Evolutionary conservation across 1,140 invertebrate species (phyloP), one percentile per base, ranked within the genome.

Genomic region (Sitophilus oryzae): DNA sequence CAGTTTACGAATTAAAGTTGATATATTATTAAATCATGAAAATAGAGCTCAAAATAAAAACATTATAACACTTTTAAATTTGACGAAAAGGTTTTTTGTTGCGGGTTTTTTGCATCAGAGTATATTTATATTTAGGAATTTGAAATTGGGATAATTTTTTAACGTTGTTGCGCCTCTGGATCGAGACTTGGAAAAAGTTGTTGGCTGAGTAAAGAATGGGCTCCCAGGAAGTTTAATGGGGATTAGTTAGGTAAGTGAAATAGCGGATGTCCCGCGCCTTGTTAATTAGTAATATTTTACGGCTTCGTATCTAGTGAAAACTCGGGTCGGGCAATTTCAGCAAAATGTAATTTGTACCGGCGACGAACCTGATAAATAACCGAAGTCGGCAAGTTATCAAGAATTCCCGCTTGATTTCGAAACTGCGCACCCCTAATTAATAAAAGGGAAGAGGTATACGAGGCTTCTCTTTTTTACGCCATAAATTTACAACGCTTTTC

Each of bases 281-380:
- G 60, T 66, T 66, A 66, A 66, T 66, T 66, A 66, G 64, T 58
- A 63, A 59, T 66, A 64, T 64, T 64, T 66, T 64, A 66, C 61
- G 55, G 52, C 55, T 59, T 59, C 49, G 54, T 55, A 57, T 58
- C 53, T 59, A 49, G 58, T 61, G 49, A 44, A 47, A 45, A 30
- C 56, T 49, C 53, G 52, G 52, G 44, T 60, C n/a, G 40, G 25
- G 59, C 60, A 64, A 66, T 64, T 62, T 56, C 56, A 59, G 57
- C 52, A 57, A 63, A 55, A 56, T 59, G 59, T 64, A 66, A 66
- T 66, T 66, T 64, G 62, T 61, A 61, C 58, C 58, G 59, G 52
- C 61, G 52, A 63, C 61, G 56, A 63, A 58, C 58, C 57, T 59
- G 62, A 63, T 63, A 63, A 63, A 63, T 63, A 61, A 56, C 52